Base-by-base conservation (phyloP, 2,113 vertebrate species). In the human (Homo sapiens) region DNA sequence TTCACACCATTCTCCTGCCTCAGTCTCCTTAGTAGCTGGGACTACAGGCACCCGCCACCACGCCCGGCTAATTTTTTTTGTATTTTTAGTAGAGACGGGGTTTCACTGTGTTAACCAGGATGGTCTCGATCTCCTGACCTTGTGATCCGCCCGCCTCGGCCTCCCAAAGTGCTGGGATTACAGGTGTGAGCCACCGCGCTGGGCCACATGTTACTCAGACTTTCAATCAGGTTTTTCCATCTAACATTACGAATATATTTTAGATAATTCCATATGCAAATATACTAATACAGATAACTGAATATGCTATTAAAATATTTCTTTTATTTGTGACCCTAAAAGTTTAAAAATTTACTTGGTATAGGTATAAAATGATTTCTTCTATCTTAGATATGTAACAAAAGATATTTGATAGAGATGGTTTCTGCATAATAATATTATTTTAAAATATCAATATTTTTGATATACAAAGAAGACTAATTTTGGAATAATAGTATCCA, bases 151-250 rank as follows among this genome's bases (percentile, higher is more conserved):
- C 52, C 6, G 6, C 7, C 52, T 18, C 18, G 18, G 52, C 18
- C 52, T 55, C 52, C 18, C 52, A 55, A 20, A 20, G 18, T 55
- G 52, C 52, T 55, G 6, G 52, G 52, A 20, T 55, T 55, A 18
- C 18, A 55, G 18, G 18, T 18, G 7, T 20, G 6, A 55, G 52
- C 52, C 52, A 55, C 18, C 1, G 6, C 0, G 0, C 52, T 6
- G 0, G 6, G 18, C 6, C 52, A 55, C 27, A 27, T 35, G 8
- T 45, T 38, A 52, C 4, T 52, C 16, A 93, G 14, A 75, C 6
- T 59, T 84, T 73, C 52, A 64, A 25, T 52, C 6, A 35, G n/a
- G 3, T 43, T 17, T 75, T 66, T 6, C 11, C 16, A 57, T 50
- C 8, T 57, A 82, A 88, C 85, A 35, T n/a, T 13, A 55, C 75